Evolutionary conservation across 2,113 vertebrate species (phyloP).

Genomic region (Euleptes europaea): DNA sequence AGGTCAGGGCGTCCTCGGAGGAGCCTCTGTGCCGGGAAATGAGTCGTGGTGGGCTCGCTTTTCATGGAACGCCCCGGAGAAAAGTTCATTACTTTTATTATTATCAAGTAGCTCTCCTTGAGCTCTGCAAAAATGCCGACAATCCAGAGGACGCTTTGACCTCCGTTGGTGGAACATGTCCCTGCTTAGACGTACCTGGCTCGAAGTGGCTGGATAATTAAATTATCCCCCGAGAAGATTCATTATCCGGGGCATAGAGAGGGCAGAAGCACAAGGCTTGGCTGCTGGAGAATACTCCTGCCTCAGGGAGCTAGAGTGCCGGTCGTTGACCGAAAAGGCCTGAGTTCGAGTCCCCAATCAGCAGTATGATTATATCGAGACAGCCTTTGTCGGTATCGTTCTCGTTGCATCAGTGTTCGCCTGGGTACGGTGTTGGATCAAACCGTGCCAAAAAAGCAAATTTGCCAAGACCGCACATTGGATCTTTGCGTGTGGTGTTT

Average conservation of each 20-base stretch:
- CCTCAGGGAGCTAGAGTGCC: not conserved
- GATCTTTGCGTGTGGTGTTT: no score
- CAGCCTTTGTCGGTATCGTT: no score
- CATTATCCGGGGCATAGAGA: not conserved
- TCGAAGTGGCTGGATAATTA: not conserved
- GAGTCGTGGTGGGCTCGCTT: not conserved
- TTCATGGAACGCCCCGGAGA: not conserved
- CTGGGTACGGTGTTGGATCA: no score
- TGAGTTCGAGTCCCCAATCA: no score
- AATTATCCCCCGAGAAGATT: not conserved
- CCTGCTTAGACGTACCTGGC: not conserved
- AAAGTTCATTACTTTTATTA: not conserved
- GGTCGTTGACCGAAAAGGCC: no score
- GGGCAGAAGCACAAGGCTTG: no score
- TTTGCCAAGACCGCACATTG: no score
- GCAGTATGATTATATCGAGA: no score
- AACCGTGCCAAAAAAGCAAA: no score
- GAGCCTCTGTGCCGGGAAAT: not conserved
- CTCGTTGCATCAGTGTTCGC: no score
- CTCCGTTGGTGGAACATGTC: not conserved
- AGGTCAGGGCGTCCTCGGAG: not conserved
- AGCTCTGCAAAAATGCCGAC: not conserved
- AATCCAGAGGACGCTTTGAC: not conserved
- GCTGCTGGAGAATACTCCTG: not conserved
- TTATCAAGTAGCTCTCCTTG: not conserved